Conservation (phyloP, 2,888 invertebrate genomes). For the Himalopsyche kuldschensis region DNA sequence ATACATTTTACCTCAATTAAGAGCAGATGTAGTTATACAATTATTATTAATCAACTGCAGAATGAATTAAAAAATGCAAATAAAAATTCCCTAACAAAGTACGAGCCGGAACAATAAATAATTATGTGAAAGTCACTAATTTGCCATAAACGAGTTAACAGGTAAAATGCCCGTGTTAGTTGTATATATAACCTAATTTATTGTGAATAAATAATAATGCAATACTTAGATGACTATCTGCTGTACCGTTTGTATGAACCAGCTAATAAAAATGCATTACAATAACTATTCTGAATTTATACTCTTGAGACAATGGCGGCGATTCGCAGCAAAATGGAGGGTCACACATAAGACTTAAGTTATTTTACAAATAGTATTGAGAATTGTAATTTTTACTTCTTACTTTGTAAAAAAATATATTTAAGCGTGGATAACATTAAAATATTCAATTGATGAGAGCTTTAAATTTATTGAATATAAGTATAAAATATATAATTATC, state of each 20-base stretch:
- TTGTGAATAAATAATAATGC: conserved; percentile 48
- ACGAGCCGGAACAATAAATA: conserved; percentile 25
- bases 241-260: background rate
- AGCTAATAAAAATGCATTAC: background rate
- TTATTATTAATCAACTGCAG: background rate
- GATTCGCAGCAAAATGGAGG: too few species aligned
- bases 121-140: conserved; percentile 31
- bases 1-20: background rate
- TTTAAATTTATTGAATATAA: too few species aligned
- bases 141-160: conserved; percentile 29
- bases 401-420: too few species aligned
- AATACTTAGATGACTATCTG: conserved; percentile 42
- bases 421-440: too few species aligned
- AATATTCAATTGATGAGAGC: too few species aligned
- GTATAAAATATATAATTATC: too few species aligned
- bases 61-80: background rate
- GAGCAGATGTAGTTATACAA: background rate
- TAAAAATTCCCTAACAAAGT: background rate
- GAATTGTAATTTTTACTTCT: too few species aligned
- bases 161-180: background rate
- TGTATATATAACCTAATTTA: conserved; percentile 42
- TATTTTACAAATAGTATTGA: too few species aligned
- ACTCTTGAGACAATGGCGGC: background rate
- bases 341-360: too few species aligned
- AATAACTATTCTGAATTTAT: background rate